Conservation (phyloP, 2,797 vertebrate species). For the Numenius phaeopus region DNA sequence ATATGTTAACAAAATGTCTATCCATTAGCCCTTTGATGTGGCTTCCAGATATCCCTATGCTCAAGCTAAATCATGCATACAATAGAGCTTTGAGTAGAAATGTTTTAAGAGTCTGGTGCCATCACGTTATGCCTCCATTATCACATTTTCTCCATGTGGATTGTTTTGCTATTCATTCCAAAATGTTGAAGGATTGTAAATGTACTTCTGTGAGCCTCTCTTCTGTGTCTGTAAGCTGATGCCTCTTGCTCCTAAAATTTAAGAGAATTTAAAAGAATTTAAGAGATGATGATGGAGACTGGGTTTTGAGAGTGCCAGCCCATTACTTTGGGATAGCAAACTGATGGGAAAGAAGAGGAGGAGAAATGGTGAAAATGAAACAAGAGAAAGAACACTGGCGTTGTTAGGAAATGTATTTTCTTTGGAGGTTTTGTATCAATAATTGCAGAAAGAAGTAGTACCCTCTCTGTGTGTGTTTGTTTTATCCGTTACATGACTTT, state of each 20-base stretch:
- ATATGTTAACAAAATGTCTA: slow-evolving; percentile 62
- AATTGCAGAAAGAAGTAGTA: slow-evolving; percentile 1
- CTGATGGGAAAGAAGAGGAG: not conserved
- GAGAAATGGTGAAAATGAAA: not conserved
- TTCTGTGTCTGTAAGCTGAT: not conserved
- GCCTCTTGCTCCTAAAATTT: not conserved
- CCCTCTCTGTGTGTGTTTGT: not conserved
- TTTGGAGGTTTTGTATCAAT: not conserved
- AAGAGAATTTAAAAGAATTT: not conserved
- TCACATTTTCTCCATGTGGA: slow-evolving; percentile 23
- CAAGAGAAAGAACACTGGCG: not conserved
- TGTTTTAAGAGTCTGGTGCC: slow-evolving; percentile 39
- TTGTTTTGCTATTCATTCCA: slow-evolving; percentile 35
- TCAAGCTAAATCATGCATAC: slow-evolving; percentile 46
- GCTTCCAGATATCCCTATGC: slow-evolving; percentile 48
- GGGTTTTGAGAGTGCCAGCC: not conserved
- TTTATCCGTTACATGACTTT: slow-evolving; percentile 8
- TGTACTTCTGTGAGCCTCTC: not conserved
- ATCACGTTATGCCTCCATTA: slow-evolving; percentile 9
- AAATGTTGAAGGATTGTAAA: slow-evolving; percentile 6
- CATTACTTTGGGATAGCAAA: not conserved
- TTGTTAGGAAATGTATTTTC: not conserved
- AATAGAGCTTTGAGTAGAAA: slow-evolving; percentile 28
- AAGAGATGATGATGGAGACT: not conserved
- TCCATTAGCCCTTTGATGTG: slow-evolving; percentile 60